Percentiles rank a stretch among this genome's conserved stretches.
phyloP scores from a whole-genome alignment of 2,113 vertebrate genomes.

The Syrrhaptes paradoxus region DNA sequence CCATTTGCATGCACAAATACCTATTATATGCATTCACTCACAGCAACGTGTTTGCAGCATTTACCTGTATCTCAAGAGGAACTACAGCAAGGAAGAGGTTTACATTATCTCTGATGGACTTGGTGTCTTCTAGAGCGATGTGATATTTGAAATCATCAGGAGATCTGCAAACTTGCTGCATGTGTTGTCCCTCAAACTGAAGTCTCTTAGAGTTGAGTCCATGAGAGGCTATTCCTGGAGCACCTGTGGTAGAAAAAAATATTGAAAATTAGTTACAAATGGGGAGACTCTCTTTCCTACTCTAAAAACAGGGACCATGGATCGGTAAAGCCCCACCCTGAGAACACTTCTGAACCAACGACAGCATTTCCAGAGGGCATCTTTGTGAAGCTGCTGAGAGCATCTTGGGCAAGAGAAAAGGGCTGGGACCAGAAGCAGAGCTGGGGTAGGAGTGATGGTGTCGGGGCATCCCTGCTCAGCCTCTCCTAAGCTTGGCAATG shows the following conservation, averaged over 20 bases:
- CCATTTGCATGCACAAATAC: slow-evolving; percentile 65
- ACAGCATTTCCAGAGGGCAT: background rate
- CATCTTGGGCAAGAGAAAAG: background rate
- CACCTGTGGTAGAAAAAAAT: background rate
- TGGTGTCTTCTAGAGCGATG: background rate
- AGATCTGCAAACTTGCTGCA: background rate
- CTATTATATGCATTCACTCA: slow-evolving; percentile 58
- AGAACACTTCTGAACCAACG: accelerated
- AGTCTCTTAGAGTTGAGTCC: background rate
- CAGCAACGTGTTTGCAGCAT: slow-evolving; percentile 38
- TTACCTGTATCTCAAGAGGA: slow-evolving; percentile 36
- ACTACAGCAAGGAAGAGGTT: slow-evolving; percentile 26
- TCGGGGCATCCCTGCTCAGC: background rate
- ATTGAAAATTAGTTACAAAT: background rate
- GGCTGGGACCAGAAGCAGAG: accelerated
- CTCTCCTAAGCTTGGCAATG: background rate
- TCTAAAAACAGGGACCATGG: background rate
- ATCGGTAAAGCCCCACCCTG: background rate
- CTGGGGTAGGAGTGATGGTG: background rate
- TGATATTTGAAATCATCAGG: background rate
- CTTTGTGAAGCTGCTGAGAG: background rate
- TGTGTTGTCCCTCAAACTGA: background rate
- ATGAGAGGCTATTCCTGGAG: background rate
- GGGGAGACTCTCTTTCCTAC: background rate
- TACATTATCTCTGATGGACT: slow-evolving; percentile 18